Base-by-base conservation (phyloP, 2,888 invertebrate genomes). In the Homarus gammarus region DNA sequence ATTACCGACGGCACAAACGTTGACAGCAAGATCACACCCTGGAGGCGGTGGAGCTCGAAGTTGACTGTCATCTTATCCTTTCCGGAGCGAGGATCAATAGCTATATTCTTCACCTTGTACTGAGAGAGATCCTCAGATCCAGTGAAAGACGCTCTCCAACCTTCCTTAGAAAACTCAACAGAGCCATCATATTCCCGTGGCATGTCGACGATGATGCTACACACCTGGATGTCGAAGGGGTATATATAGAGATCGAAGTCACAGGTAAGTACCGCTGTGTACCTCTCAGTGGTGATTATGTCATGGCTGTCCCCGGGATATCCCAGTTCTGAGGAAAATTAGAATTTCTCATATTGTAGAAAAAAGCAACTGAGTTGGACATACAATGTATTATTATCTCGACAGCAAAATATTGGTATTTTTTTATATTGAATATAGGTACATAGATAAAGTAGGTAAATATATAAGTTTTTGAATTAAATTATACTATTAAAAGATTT, bases 191-290 rank as follows among this genome's bases (percentile, higher is more conserved):
- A 82, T 31, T n/a, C 64, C 72, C 49, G n/a, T 0, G 72, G 81
- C 22, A 87, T 40, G 44, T 49, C 38, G 10, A 87, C 38, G 81
- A 87, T 81, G 56, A 87, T 68, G 81, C 72, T 81, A 72, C 87
- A 87, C 40, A 56, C 44, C 72, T 87, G 87, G 36, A 87, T 56
- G 73, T 87, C 87, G 61, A 87, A 87, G 18, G 87, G 87, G 38
- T 87, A 87, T 27, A 81, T 49, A 40, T 87, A 81, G 31, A 87
- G 72, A 72, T 87, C 81, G 38, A 87, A 87, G 33, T n/a, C 18
- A 79, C 87, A 87, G 18, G 79, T 87, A 72, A 87, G 81, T 12
- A 3, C 72, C 22, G 73, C 81, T 0, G 78, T 49, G 36, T 70
- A 87, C 40, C 81, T 73, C 38, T 56, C 33, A 61, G n/a, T 84